These are phyloP conservation scores for Chunga burmeisteri DNA, from an alignment of 2,113 vertebrate genomes.

Conservation along the genomic window DNA sequence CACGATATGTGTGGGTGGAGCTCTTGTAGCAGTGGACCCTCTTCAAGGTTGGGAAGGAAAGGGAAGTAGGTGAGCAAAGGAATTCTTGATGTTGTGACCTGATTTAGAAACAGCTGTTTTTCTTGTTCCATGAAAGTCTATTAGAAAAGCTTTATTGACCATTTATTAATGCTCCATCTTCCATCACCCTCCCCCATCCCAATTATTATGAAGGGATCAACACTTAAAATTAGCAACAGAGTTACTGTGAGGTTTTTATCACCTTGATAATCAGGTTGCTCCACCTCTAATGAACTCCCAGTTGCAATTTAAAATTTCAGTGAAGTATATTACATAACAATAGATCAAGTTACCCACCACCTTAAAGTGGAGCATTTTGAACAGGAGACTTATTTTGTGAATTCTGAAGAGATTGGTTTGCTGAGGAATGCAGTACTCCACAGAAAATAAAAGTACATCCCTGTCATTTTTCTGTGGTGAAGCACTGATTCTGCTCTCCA, in stretches of 20 bases:
- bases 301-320: neutral
- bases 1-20: neutral
- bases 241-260: neutral
- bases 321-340: neutral
- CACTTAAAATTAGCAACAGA: neutral
- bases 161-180: neutral
- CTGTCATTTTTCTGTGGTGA: neutral
- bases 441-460: neutral
- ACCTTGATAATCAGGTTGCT: neutral
- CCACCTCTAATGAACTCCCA: neutral
- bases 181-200: neutral
- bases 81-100: neutral
- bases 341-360: neutral
- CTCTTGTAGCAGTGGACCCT: neutral
- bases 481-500: neutral
- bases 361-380: neutral
- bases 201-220: neutral
- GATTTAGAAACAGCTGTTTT: neutral
- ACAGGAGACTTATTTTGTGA: neutral
- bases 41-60: neutral
- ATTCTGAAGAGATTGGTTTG: neutral
- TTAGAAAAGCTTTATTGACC: neutral
- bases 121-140: neutral
- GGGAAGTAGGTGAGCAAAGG: neutral
- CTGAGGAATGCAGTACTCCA: neutral